Evolutionary conservation across 2,888 invertebrate species (phyloP), one percentile per base, ranked within the genome.

Genomic region (Thera obeliscata): DNA sequence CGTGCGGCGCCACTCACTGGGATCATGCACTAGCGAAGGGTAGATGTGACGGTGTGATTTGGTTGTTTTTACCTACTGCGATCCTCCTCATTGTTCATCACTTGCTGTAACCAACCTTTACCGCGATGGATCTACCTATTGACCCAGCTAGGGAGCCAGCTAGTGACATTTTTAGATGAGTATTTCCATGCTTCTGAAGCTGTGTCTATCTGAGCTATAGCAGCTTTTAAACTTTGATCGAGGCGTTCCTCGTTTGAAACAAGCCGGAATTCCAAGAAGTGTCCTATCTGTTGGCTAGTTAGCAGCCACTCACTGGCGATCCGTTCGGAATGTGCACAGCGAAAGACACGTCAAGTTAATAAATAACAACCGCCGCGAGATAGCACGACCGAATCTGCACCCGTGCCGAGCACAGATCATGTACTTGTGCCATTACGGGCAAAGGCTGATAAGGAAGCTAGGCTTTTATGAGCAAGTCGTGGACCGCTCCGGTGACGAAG

Each of bases 291-390:
- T 57, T 48, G 46, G 48, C 56, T 57, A 58, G 64, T 56, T 61
- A 72, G 62, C 69, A 35, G 38, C 43, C 77, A 77, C 43, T 89
- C 86, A 87, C 72, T 86, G 87, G 7, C 75, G 67, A 78, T 76
- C 78, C 81, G 81, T 79, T 80, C 82, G 90, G 90, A 89, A 91
- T 91, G 90, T 85, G 84, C 83, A 77, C 83, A 83, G 84, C 85
- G 85, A 89, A 87, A 87, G 86, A 87, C 89, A 88, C 89, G 89
- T 87, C 87, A 87, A 88, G 86, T 87, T 87, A 88, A 90, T 91
- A 91, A 90, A 89, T 88, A 86, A 87, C 84, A 78, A 80, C 80
- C 78, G 79, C 82, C 75, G 72, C 74, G 69, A 80, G 86, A 87
- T 85, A 86, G 81, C 82, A 78, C 75, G 79, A 75, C 74, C 71